Base-by-base conservation (phyloP, 2,113 vertebrate species). In the Euleptes europaea region DNA sequence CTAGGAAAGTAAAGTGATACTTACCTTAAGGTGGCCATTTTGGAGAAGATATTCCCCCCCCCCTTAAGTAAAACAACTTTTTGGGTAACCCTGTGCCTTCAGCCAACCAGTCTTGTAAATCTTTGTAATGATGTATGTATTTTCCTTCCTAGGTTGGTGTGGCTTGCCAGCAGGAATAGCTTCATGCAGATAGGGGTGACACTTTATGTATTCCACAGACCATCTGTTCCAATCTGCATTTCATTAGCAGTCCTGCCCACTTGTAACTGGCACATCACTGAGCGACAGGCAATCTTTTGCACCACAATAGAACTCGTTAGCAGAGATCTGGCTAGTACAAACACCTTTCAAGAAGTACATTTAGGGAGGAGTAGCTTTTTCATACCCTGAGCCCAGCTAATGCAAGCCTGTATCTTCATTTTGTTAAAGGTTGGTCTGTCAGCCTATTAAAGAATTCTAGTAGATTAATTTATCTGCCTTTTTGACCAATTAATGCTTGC, bases 211-310 rank as follows among this genome's bases (percentile, higher is more conserved):
- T 84, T 91, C 33, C 69, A 60, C 70, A 84, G 73, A 87, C 35
- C 67, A 78, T n/a, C 80, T 90, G 86, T 82, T 92, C 73, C 88
- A 91, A 87, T 89, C 83, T 75, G 44, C 86, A 74, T 73, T 85
- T 47, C 14, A 72, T 1, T 87, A 80, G 69, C 86, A 83, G 76
- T 83, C 75, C 54, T 67, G 44, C 75, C 44, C 0, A 0, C 84
- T 85, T 89, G 69, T 31, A 91, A 71, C 49, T 88, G 6, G 49
- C 82, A 89, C 90, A 84, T 87, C 89, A 82, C 19, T 76, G 28
- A 83, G 15, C 77, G n/a, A 81, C 26, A 88, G 69, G 15, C 88
- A 78, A n/a, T 57, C 87, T n/a, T 84, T 77, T 65, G 54, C 79
- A 88, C 40, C 47, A 65, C 66, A 90, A 12, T 71, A 84, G 51